Evolutionary conservation across 2,888 invertebrate species (phyloP), one percentile per base, ranked within the genome.

Genomic region (Hydraecia micacea): DNA sequence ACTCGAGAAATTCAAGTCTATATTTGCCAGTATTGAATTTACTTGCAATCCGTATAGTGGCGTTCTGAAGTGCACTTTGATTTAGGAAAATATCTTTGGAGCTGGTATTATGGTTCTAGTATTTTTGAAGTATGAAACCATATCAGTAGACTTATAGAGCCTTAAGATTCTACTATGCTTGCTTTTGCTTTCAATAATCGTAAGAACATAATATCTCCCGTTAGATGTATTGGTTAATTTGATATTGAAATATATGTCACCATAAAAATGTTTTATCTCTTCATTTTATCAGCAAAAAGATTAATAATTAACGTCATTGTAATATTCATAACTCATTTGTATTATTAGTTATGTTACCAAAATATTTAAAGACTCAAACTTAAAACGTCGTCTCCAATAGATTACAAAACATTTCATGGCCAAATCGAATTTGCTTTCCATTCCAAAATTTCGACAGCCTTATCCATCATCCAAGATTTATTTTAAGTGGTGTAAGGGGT

Each of bases 1-100:
- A 90, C 83, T 86, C 84, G 80, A 81, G 89, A 90, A 91, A 89
- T 91, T 91, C 90, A 84, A 91, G 91, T 91, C 91, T 93, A 92
- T 92, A 93, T 94, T 92, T 90, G 90, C 89, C 89, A 85, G 89
- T 91, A 93, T 91, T 91, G 91, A 90, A 93, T 93, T 93, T 91
- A 89, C 90, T 91, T 89, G 88, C 91, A 86, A 91, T 89, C 82
- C 86, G 86, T 79, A 85, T 69, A 82, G 89, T 87, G 86, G 89
- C 85, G 13, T 71, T 73, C 78, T 79, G 77, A 84, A 88, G 85
- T 86, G 88, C 86, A 88, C 81, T 79, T 75, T 73, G 83, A 85
- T 78, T 58, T 58, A 75, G 5, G 76, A 90, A 87, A 67, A 62
- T 82, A 72, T 18, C 15, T 28, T 60, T 86, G 88, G 86, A 86